Evolutionary conservation across 1,140 invertebrate species (phyloP).

Genomic region (Pogonus chalceus): DNA sequence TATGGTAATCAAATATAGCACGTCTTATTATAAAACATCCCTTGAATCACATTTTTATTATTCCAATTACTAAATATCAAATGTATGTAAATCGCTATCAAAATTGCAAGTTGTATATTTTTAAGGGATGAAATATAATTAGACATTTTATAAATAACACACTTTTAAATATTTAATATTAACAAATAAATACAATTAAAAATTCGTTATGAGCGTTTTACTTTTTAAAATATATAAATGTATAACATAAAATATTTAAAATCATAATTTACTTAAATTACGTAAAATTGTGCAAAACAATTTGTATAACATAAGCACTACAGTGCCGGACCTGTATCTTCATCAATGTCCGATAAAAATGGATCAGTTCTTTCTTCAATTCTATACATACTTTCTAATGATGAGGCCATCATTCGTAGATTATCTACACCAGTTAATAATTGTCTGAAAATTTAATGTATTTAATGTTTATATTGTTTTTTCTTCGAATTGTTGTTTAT

Average conservation of each 20-base stretch:
- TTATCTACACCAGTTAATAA: slow-evolving; percentile 54
- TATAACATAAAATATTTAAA: slow-evolving; percentile 5
- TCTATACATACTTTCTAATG: slow-evolving; percentile 45
- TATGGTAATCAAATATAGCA: no score
- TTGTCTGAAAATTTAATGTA: no score
- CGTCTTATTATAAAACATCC: no score
- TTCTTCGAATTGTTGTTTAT: no score
- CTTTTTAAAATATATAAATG: background rate
- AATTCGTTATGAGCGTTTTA: no score
- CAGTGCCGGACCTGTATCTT: slow-evolving; percentile 41
- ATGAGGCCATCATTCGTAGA: slow-evolving; percentile 47
- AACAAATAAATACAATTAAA: background rate
- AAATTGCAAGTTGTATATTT: no score
- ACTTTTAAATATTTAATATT: background rate
- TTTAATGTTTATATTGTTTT: background rate
- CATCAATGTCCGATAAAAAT: slow-evolving; percentile 41
- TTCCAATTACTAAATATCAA: no score
- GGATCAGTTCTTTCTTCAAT: slow-evolving; percentile 42
- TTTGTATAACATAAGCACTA: slow-evolving; percentile 17
- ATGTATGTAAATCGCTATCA: no score
- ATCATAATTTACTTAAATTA: background rate
- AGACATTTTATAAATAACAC: no score
- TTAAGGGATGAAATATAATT: no score
- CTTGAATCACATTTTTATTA: no score
- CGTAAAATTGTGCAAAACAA: background rate